Percentiles rank a stretch among this genome's conserved stretches.
Conservation (phyloP, 2,888 invertebrate species). For the Bugula neritina region DNA sequence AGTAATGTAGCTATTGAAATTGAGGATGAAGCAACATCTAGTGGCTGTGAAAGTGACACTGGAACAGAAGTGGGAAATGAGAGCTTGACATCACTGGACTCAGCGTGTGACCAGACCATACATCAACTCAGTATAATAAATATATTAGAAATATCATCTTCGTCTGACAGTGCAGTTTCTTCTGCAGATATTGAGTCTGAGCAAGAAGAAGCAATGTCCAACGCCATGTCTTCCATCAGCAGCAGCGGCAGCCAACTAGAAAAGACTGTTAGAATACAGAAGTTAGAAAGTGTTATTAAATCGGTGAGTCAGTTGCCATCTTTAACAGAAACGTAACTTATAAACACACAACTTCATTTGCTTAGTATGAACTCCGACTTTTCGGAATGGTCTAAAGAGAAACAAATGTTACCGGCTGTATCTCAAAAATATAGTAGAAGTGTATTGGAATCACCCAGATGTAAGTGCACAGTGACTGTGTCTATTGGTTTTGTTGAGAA, state of each 20-base stretch:
- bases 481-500: no score
- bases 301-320: background rate
- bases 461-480: no score
- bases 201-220: background rate
- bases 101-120: background rate
- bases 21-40: background rate
- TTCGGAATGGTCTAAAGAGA: no score
- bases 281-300: background rate
- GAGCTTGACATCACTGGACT: background rate
- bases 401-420: no score
- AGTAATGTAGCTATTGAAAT: no score
- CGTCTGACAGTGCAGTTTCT: background rate
- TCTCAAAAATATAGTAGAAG: no score
- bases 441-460: no score
- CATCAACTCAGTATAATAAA: slow-evolving; percentile 9
- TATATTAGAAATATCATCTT: slow-evolving; percentile 14
- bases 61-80: background rate
- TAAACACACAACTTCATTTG: no score
- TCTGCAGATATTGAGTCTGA: background rate
- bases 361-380: no score
- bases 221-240: background rate
- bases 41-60: background rate
- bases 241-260: background rate
- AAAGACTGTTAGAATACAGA: background rate
- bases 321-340: no score